Base-by-base conservation (phyloP, 2,797 vertebrate genomes). In the Tenualosa thibaudeaui region DNA sequence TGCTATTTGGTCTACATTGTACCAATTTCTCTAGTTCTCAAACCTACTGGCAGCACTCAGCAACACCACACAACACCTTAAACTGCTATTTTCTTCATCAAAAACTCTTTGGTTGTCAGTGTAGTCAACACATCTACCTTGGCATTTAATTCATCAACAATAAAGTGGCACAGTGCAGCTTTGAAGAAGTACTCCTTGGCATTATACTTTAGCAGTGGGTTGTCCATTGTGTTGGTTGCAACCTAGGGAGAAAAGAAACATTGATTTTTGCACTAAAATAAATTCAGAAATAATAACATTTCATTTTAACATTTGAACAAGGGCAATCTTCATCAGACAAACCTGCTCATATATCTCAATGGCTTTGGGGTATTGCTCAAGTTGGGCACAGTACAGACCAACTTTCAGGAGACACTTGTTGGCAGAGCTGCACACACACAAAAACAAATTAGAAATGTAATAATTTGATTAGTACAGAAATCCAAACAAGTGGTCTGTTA, bases 341-440 rank as follows among this genome's bases (percentile, higher is more conserved):
- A 95, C 97, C 97, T 98, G 97, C 83, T 98, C 97, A 0, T 97
- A 98, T 93, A 98, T 98, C 88, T 98, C 97, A 0, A 98, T 94
- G 2, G 97, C 97, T 90, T 98, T 98, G 90, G 94, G 96, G 88
- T 98, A 98, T 91, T 97, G 97, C 82, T 98, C 97, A 93, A 98
- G 94, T 93, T 98, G 97, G 0, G 97, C 97, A 0, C 97, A 96
- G 8, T 98, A 98, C 4, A 97, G 95, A 0, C 97, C 97, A 12
- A 98, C 97, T 92, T 98, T 98, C 93, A 98, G 94, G 37, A 98
- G 94, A 93, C 97, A 98, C 92, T 98, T 98, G 93, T 98, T 98
- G 87, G 97, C 97, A 40, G 94, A 95, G 90, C 92, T 93, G 83
- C 88, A 89, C 51, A 26, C 82, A 81, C 6, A 51, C 19, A 51